Evolutionary conservation across 2,113 vertebrate genomes (phyloP).

Genomic region (Beaufortia kweichowensis): DNA sequence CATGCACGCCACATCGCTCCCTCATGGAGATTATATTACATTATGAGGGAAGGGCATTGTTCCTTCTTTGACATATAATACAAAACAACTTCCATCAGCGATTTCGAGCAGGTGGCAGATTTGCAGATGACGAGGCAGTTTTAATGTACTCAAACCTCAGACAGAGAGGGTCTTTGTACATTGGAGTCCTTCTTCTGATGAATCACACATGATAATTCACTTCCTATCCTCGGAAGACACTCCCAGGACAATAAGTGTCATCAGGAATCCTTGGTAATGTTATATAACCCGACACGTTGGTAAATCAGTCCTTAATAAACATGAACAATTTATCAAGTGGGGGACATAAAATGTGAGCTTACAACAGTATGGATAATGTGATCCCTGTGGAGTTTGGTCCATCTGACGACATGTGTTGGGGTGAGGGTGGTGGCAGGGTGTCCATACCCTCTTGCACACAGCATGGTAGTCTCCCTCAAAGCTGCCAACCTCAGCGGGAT

Average conservation of each 20-base stretch:
- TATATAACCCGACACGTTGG: constrained; percentile 29
- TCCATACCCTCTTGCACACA: constrained; percentile 33
- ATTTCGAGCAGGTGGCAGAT: constrained; percentile 48
- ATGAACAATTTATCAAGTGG: neutral
- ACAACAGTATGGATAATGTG: constrained; percentile 19
- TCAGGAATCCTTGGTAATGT: constrained; percentile 24
- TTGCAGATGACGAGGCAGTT: constrained; percentile 30
- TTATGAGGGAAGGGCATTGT: constrained; percentile 34
- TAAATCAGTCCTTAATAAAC: neutral
- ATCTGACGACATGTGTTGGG: constrained; percentile 23
- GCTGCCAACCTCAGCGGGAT: constrained; percentile 46
- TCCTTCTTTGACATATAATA: constrained; percentile 30
- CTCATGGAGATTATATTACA: constrained; percentile 32
- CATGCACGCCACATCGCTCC: neutral
- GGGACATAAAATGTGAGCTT: neutral
- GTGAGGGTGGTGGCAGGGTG: constrained; percentile 5
- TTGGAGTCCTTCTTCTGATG: constrained; percentile 14
- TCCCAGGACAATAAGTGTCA: constrained; percentile 9
- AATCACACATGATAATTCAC: constrained; percentile 18
- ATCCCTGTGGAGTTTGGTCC: constrained; percentile 31
- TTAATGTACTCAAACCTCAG: constrained; percentile 6
- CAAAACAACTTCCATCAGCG: constrained; percentile 35
- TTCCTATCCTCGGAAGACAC: neutral
- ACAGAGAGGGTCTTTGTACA: constrained; percentile 24
- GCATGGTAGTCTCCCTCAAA: constrained; percentile 45